phyloP scores from a whole-genome alignment of 1,140 invertebrate species.

The Aphaenogaster ashmeadi region DNA sequence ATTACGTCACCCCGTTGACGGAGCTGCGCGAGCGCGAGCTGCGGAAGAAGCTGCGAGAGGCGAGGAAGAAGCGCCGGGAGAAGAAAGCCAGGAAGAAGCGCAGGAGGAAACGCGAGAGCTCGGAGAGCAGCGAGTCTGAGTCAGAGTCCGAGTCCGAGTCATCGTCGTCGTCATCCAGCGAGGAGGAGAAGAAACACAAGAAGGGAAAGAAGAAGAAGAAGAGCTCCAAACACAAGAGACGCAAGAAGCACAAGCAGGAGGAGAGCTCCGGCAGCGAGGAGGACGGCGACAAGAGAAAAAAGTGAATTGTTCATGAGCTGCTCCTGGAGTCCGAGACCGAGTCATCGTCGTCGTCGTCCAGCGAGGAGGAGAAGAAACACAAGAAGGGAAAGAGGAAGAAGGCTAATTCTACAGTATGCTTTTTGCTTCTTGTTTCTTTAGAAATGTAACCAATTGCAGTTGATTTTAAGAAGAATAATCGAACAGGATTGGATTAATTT shows the following conservation, averaged over 20 bases:
- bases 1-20: constrained; percentile 94
- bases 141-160: constrained; percentile 57
- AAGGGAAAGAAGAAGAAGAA: constrained; percentile 77
- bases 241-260: constrained; percentile 82
- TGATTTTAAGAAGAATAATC: too few species aligned
- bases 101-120: constrained; percentile 75
- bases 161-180: constrained; percentile 64
- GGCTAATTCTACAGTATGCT: too few species aligned
- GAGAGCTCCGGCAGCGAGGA: constrained; percentile 73
- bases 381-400: constrained; percentile 6
- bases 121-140: constrained; percentile 77
- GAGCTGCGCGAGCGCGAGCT: constrained; percentile 93
- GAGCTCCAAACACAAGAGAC: constrained; percentile 83
- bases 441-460: too few species aligned
- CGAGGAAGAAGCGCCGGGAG: constrained; percentile 88
- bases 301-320: neutral
- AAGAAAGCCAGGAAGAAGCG: constrained; percentile 85
- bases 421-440: too few species aligned
- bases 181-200: constrained; percentile 79
- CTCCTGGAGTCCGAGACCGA: neutral
- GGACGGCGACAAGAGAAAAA: constrained; percentile 34
- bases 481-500: too few species aligned
- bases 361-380: too few species aligned
- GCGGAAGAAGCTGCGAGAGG: constrained; percentile 88
- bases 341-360: neutral